phyloP scores from a whole-genome alignment of 2,888 invertebrate genomes.

The Aspidapion aeneum region DNA sequence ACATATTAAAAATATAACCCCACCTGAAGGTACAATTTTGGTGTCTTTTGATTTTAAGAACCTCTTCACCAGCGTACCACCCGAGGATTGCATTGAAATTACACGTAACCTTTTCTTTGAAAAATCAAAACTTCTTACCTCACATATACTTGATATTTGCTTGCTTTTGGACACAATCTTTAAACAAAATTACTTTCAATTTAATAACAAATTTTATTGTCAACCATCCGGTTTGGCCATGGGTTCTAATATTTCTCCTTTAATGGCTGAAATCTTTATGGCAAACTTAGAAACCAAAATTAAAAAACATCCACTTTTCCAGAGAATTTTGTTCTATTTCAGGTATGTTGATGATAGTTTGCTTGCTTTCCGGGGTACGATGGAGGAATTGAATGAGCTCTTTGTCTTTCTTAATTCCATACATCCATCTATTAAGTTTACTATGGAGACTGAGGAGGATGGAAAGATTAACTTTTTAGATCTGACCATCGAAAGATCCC shows the following conservation, averaged over 20 bases:
- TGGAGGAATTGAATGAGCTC: neutral
- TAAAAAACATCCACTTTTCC: neutral
- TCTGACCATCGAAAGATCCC: neutral
- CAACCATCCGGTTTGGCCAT: neutral
- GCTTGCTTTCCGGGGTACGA: neutral
- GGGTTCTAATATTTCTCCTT: neutral
- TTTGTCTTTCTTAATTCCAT: neutral
- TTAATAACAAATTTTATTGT: neutral
- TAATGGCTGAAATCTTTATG: neutral
- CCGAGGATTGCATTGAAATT: too few relatives aligned
- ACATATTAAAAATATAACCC: too few relatives aligned
- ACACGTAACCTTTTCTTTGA: neutral
- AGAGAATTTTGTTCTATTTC: neutral
- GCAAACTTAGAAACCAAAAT: neutral
- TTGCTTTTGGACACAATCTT: neutral
- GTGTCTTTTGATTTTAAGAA: neutral
- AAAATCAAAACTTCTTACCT: neutral
- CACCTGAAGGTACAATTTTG: too few relatives aligned
- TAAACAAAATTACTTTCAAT: neutral
- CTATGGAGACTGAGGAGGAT: neutral
- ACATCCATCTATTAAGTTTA: too few relatives aligned
- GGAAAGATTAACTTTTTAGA: neutral
- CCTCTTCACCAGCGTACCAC: neutral
- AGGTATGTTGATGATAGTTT: neutral
- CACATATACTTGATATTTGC: neutral